Conservation (phyloP, 1,140 invertebrate species). For the Lepidurus arcticus region DNA sequence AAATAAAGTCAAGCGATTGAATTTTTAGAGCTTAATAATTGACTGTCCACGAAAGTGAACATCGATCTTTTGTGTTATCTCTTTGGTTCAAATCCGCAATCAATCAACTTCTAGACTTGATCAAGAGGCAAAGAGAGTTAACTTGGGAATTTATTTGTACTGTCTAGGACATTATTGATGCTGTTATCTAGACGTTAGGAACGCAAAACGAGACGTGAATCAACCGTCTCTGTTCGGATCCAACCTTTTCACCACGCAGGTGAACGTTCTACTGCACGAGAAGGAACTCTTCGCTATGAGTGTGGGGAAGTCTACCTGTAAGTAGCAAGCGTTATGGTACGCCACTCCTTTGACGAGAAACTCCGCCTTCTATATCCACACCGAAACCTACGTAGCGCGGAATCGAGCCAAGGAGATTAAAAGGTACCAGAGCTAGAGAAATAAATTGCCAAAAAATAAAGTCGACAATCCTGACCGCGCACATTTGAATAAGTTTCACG, state of each 20-base stretch:
- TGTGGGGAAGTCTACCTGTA: slow-evolving; percentile 3
- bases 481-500: too few relatives aligned
- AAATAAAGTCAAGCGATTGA: too few relatives aligned
- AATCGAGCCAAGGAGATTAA: not conserved
- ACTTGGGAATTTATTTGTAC: too few relatives aligned
- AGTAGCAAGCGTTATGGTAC: not conserved
- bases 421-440: not conserved
- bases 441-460: not conserved
- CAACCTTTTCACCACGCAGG: slow-evolving; percentile 14
- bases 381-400: not conserved
- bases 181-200: too few relatives aligned
- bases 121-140: too few relatives aligned
- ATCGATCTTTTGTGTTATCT: too few relatives aligned
- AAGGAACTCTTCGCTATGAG: not conserved
- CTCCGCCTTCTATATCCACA: not conserved
- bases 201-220: too few relatives aligned
- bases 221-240: not conserved
- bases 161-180: too few relatives aligned
- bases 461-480: not conserved
- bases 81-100: too few relatives aligned
- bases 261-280: slow-evolving; percentile 14
- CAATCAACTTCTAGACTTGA: too few relatives aligned
- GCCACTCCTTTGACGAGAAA: not conserved
- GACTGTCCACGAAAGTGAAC: too few relatives aligned
- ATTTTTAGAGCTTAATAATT: too few relatives aligned